Base-by-base conservation (phyloP, 2,797 vertebrate species). In the Anabacerthia variegaticeps region DNA sequence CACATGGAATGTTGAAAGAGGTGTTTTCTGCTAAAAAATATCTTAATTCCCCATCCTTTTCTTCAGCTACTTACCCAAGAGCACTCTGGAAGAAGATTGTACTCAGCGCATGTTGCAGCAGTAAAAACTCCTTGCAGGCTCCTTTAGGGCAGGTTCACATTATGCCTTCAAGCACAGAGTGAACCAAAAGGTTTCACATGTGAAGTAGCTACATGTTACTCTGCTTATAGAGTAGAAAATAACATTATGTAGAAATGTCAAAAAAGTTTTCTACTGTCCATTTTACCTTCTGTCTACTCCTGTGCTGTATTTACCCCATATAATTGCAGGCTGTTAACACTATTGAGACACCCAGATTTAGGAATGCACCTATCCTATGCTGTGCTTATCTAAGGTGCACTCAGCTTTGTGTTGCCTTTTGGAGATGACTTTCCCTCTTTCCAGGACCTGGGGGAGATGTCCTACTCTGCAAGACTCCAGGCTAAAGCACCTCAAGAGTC, bases 81-180 rank as follows among this genome's bases (percentile, higher is more conserved):
- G 48, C 0, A 0, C 36, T 58, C 48, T 86, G 51, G 32, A 82
- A 66, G 46, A 43, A 65, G n/a, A 46, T 32, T 8, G 14, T 55
- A 36, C 59, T 62, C 69, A 68, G 62, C 1, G 0, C 36, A 30
- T 0, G 0, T 79, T 93, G 39, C 39, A 2, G 0, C 5, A 0
- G 14, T 76, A 37, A 34, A 8, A 75, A 49, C 17, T 63, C 62
- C 65, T 87, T 7, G 0, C 3, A 3, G 73, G 43, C 28, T 89
- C 48, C 72, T 87, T 87, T 39, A 26, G 24, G 54, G 76, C 43
- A 81, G 7, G 7, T 54, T 95, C 54, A 22, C 12, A 1, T 68
- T 75, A 24, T 75, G 66, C 52, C 65, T 92, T 83, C 1, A 1
- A 72, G 54, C 68, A 48, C 2, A 7, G 46, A 83, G 24, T 13